Base-by-base conservation (phyloP, 2,797 vertebrate species). In the Pampus argenteus region DNA sequence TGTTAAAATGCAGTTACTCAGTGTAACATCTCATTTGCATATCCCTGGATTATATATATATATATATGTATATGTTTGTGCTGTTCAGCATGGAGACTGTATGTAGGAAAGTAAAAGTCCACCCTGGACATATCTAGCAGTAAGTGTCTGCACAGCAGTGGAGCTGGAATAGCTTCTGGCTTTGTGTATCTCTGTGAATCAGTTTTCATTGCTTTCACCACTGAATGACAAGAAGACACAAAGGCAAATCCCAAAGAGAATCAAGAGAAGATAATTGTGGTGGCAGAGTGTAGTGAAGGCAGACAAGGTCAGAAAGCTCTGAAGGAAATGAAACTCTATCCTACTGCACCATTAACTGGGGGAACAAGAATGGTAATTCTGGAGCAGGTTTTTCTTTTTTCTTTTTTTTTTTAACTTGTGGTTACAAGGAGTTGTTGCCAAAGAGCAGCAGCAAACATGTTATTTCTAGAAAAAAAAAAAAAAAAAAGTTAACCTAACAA, bases 221-320 rank as follows among this genome's bases (percentile, higher is more conserved):
- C 87, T 92, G 93, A 96, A 92, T 95, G 95, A 95, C 95, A 96
- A 93, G 92, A 92, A 93, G 92, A 96, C 94, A 96, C 95, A 96
- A 96, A 95, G 94, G 89, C 92, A 83, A 93, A 93, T 91, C 90
- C 88, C 76, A 91, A 88, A 81, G 78, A 89, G 79, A 86, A 72
- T 74, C 73, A 76, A 82, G 76, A 89, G 77, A 86, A 69, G 70
- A 84, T 83, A 78, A 79, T 36, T 86, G 80, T 71, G 72, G 87
- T 91, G 88, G 89, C 78, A 88, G 65, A 88, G 86, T 58, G 85
- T 85, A 88, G 88, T 86, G 83, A 68, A 90, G 86, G 85, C 87
- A 90, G 72, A 84, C 90, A 95, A 94, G 94, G 92, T 95, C 94
- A 95, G 93, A 92, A 93, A 83, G 93, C 92, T 91, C 89, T 82